Evolutionary conservation across 2,888 invertebrate genomes (phyloP).

Genomic region (Cecidostiba fungosa): DNA sequence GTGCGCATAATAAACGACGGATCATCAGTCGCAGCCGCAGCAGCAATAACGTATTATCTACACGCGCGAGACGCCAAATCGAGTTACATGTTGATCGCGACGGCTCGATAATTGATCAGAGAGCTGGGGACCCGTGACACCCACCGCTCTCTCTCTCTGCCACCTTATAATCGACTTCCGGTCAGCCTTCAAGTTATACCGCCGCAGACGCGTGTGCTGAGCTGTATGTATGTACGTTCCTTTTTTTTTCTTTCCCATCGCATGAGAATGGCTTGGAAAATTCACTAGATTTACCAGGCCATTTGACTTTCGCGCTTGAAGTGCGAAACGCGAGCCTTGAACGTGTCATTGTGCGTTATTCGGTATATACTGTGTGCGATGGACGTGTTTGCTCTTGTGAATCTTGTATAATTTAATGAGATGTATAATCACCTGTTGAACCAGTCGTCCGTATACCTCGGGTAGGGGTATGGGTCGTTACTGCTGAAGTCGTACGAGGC

Average conservation of each 20-base stretch:
- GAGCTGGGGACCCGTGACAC: background rate
- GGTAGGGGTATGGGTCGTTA: conserved; percentile 99
- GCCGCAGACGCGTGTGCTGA: background rate
- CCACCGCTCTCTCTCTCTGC: too few species aligned
- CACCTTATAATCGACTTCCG: conserved; percentile 45
- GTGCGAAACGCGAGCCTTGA: too few species aligned
- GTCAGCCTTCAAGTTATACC: background rate
- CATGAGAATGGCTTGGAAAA: too few species aligned
- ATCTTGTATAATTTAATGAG: conserved; percentile 28
- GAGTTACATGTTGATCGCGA: background rate
- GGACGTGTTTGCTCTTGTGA: too few species aligned
- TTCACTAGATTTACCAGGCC: too few species aligned
- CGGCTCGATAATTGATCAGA: conserved; percentile 11
- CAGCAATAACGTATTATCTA: background rate
- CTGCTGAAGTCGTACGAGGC: conserved; percentile 99
- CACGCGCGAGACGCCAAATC: background rate
- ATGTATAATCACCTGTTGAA: conserved; percentile 93
- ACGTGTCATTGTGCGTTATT: too few species aligned
- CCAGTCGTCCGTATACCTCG: conserved; percentile 99
- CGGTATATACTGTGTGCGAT: too few species aligned
- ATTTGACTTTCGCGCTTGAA: too few species aligned
- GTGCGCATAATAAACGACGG: too few species aligned
- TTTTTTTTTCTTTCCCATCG: too few species aligned
- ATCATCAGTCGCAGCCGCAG: background rate
- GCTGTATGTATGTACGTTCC: too few species aligned